Evolutionary conservation across 64 coral and sea anemone genomes (phyloP), one percentile per base, ranked within the genome.

Genomic region (Montipora cactus): DNA sequence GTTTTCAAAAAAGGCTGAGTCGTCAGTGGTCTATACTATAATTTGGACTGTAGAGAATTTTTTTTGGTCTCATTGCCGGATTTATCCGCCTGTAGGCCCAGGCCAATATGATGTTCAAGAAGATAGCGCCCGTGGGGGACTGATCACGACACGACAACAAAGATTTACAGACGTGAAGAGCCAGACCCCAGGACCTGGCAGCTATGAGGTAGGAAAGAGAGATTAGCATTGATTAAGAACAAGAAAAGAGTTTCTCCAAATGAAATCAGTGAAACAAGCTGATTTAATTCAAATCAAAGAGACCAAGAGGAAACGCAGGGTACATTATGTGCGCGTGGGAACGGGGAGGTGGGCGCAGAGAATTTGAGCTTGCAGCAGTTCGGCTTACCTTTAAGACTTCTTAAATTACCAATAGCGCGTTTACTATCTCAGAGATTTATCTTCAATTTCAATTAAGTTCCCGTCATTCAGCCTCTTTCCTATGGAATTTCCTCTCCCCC

Each of bases 161-260:
- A 80, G 94, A 80, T 95, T 95, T 76, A 92, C 81, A 88, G 8
- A 77, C 7, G 4, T 53, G 8, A 95, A 89, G 21, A 88, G 76
- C 44, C 90, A 95, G 23, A 91, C 73, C 4, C 94, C 94, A 51
- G 94, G 94, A 13, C 94, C 94, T 18, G 94, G 94, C 8, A 78
- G 83, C 71, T 95, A 95, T 47, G 94, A 95, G 94, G 94, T 95
- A 92, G 25, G 20, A 23, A 28, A 68, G 19, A 9, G 20, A 58
- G 12, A 59, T 11, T 45, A 48, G 59, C 14, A 25, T 9, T 21
- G 44, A 19, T 2, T 64, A 19, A 64, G 11, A 64, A 14, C 3
- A 11, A 64, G 14, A 15, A 64, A 64, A 64, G 9, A 4, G 3
- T 64, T 16, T 14, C 14, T 64, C 13, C 0, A 3, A 11, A 14